Percentiles rank a stretch among this genome's conserved stretches.
Evolutionary conservation across 2,888 invertebrate species (phyloP).

Genomic region (Onthophagus sagittarius): DNA sequence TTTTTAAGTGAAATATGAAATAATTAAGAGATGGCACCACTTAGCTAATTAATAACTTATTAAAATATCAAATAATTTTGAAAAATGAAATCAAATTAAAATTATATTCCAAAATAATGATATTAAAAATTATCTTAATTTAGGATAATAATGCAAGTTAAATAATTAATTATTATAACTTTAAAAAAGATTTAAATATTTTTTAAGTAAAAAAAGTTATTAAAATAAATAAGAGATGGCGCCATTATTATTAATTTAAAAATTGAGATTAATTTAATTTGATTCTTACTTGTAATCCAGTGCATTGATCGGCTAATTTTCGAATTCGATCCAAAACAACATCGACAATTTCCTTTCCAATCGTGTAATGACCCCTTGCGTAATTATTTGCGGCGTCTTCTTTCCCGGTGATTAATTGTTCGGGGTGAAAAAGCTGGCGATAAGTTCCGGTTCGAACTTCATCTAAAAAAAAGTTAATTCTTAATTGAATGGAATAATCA

Average conservation of each 20-base stretch:
- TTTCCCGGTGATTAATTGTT: conserved; percentile 88
- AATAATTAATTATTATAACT: too few species aligned
- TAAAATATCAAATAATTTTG: too few species aligned
- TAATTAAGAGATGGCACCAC: too few species aligned
- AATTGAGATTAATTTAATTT: too few species aligned
- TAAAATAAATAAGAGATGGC: background rate
- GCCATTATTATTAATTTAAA: background rate
- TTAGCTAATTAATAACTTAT: too few species aligned
- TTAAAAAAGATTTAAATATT: too few species aligned
- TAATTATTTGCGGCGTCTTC: conserved; percentile 94
- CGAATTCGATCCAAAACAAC: conserved; percentile 77
- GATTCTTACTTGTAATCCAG: conserved; percentile 64
- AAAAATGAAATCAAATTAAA: too few species aligned
- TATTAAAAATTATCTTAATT: too few species aligned
- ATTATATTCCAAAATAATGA: too few species aligned
- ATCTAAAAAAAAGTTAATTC: conserved; percentile 45
- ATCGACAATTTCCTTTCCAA: conserved; percentile 86
- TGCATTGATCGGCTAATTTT: conserved; percentile 82
- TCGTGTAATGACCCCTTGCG: conserved; percentile 90
- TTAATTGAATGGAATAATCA: too few species aligned
- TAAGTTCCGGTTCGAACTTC: conserved; percentile 82
- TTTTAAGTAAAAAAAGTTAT: background rate
- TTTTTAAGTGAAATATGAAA: too few species aligned
- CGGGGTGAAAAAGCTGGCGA: conserved; percentile 82
- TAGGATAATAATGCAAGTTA: too few species aligned